A percentile compares a stretch with the other conserved stretches of the same genome.
Evolutionary conservation across 2,113 vertebrate species (phyloP).

Genomic region (Jaculus jaculus): DNA sequence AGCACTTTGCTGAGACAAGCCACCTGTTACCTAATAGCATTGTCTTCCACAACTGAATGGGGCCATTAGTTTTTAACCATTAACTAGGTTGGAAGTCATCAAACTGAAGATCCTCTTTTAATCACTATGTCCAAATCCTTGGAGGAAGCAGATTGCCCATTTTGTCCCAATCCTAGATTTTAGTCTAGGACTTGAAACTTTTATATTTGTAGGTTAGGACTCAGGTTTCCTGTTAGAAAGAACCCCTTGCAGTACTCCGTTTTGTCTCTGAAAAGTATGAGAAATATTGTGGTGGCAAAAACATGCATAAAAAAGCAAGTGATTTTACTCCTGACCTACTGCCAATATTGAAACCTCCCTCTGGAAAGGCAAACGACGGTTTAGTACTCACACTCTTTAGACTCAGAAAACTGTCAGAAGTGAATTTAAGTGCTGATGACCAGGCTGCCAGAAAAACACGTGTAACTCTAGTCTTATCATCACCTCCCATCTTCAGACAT

Average conservation of each 20-base stretch:
- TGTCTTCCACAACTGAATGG: not conserved
- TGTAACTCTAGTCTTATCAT: constrained; percentile 68
- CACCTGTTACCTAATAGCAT: not conserved
- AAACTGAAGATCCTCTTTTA: constrained; percentile 61
- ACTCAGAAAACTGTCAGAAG: constrained; percentile 79
- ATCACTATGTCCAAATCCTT: constrained; percentile 42
- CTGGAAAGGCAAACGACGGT: constrained; percentile 78
- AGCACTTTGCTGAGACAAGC: not conserved
- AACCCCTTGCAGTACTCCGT: constrained; percentile 16
- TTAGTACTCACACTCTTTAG: constrained; percentile 69
- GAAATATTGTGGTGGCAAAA: constrained; percentile 69
- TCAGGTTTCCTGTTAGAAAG: constrained; percentile 40
- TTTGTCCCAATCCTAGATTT: constrained; percentile 43
- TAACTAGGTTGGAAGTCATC: constrained; percentile 60
- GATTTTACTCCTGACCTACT: constrained; percentile 77
- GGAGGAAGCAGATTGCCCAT: constrained; percentile 3
- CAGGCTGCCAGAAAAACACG: constrained; percentile 67
- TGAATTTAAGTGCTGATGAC: constrained; percentile 66
- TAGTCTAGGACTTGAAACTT: constrained; percentile 32
- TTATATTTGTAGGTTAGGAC: not conserved
- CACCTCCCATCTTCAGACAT: constrained; percentile 58
- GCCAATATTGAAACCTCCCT: constrained; percentile 76
- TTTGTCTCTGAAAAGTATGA: constrained; percentile 59
- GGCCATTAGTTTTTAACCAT: constrained; percentile 40
- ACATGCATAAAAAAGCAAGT: constrained; percentile 52